These are phyloP conservation scores for Loripinus fragilis DNA, from an alignment of 2,888 invertebrate genomes.

Conservation along the genomic window DNA sequence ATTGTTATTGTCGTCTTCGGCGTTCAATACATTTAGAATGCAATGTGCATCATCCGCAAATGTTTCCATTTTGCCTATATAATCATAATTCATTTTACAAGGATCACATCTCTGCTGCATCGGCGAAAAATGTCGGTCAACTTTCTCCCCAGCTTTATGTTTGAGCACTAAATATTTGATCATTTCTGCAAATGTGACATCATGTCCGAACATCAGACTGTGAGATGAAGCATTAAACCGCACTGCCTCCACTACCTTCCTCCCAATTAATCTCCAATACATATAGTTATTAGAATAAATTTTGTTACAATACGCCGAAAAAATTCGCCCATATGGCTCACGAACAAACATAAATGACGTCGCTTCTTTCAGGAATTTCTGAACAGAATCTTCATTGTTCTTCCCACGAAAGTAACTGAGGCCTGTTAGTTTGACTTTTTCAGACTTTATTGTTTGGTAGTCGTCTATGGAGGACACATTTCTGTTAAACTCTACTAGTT, in stretches of 20 bases:
- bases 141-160: not conserved
- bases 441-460: not conserved
- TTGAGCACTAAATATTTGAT: not conserved
- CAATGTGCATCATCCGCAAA: not conserved
- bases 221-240: not conserved
- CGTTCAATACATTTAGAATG: not conserved
- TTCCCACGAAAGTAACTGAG: not conserved
- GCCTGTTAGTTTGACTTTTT: too few relatives aligned
- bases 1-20: not conserved
- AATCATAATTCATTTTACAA: not conserved
- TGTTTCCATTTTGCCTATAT: conserved; percentile 9
- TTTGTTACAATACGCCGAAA: not conserved
- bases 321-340: not conserved
- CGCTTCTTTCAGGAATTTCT: not conserved
- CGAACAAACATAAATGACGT: not conserved
- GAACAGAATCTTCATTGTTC: too few relatives aligned
- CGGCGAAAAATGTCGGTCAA: not conserved
- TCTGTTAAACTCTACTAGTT: not conserved
- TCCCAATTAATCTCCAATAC: not conserved
- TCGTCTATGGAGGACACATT: not conserved
- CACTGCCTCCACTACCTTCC: not conserved
- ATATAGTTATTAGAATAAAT: not conserved
- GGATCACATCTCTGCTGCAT: not conserved
- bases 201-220: not conserved
- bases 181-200: conserved; percentile 2